Percentiles rank a stretch among this genome's conserved stretches.
phyloP scores from a whole-genome alignment of 2,113 vertebrate genomes.

The Strix aluco region DNA sequence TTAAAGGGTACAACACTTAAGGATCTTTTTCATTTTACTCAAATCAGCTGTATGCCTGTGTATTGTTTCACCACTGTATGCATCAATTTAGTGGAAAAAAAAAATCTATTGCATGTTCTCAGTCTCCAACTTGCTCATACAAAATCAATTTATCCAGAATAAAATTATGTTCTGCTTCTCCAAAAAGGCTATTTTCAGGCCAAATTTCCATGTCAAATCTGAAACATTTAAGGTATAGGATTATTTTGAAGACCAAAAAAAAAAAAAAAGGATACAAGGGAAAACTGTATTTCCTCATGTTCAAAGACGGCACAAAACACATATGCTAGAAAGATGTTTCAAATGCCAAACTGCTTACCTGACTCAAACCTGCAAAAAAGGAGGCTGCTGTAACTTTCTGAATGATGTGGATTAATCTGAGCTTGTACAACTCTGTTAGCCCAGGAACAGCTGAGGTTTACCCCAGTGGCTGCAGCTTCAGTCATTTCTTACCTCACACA shows the following conservation, averaged over 20 bases:
- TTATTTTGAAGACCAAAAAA: background rate
- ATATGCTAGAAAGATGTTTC: background rate
- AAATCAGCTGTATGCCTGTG: background rate
- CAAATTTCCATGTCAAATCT: constrained; percentile 16
- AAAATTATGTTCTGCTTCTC: background rate
- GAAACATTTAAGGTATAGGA: background rate
- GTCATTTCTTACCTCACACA: background rate
- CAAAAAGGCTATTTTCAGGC: constrained; percentile 12
- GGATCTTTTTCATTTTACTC: background rate
- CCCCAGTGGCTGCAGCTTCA: background rate
- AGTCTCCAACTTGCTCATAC: background rate
- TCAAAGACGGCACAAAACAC: background rate
- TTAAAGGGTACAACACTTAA: background rate
- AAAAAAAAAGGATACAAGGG: background rate
- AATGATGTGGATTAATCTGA: background rate
- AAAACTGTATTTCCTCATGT: constrained; percentile 4
- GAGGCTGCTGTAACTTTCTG: background rate
- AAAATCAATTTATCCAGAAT: constrained; percentile 25
- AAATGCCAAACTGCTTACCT: background rate
- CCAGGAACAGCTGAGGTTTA: background rate
- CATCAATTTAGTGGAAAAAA: background rate
- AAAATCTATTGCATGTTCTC: background rate
- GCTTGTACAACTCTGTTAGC: background rate
- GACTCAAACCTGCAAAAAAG: background rate
- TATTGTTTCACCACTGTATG: background rate